Conservation (phyloP, 2,797 vertebrate species). For the Allobates femoralis region DNA sequence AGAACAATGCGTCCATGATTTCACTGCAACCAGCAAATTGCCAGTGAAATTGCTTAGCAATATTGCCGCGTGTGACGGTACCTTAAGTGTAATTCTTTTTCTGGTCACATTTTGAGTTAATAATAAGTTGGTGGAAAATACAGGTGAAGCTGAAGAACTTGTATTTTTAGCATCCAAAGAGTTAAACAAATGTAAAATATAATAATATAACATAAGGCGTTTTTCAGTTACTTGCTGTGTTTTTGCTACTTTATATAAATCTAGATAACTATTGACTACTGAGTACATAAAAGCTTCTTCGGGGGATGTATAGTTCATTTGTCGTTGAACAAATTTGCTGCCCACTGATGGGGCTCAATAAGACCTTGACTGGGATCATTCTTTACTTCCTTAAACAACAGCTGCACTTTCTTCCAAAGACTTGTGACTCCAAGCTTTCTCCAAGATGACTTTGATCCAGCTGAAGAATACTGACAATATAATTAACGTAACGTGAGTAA, state of each 20-base stretch:
- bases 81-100: too few species aligned
- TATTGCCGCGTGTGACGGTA: too few species aligned
- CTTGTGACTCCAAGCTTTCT: slow-evolving; percentile 43
- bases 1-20: too few species aligned
- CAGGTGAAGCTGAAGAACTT: too few species aligned
- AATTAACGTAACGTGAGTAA: slow-evolving; percentile 61
- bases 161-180: too few species aligned
- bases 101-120: too few species aligned
- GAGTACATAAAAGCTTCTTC: background rate
- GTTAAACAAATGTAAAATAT: background rate
- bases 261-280: background rate
- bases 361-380: slow-evolving; percentile 37
- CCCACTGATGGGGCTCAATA: slow-evolving; percentile 11
- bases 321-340: background rate
- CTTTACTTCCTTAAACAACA: slow-evolving; percentile 32
- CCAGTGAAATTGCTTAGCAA: too few species aligned
- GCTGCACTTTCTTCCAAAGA: slow-evolving; percentile 42
- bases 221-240: background rate
- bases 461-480: slow-evolving; percentile 53
- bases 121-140: too few species aligned
- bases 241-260: background rate
- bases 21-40: too few species aligned
- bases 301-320: background rate
- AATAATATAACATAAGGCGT: background rate
- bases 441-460: slow-evolving; percentile 55